phyloP scores from a whole-genome alignment of 2,113 vertebrate species.

The Pteruthius melanotis region DNA sequence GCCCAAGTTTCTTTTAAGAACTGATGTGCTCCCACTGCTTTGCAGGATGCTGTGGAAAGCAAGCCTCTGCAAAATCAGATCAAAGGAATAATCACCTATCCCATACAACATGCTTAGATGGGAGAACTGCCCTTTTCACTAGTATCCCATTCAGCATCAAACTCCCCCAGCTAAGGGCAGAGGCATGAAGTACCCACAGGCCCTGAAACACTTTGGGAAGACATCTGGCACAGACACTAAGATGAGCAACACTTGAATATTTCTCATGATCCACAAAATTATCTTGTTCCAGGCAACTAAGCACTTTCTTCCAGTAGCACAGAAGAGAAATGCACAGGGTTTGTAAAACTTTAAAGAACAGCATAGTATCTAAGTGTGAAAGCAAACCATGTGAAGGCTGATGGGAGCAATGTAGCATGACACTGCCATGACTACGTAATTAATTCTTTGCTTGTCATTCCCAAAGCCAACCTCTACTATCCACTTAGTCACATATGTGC shows the following conservation, averaged over 20 bases:
- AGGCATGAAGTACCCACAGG: not conserved
- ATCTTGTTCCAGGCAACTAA: not conserved
- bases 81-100: not conserved
- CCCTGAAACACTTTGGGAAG: not conserved
- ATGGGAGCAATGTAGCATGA: not conserved
- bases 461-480: not conserved
- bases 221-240: rapidly evolving
- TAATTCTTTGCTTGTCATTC: not conserved
- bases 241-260: not conserved
- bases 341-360: not conserved
- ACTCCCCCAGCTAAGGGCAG: not conserved
- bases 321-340: not conserved
- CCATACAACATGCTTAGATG: not conserved
- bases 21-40: not conserved
- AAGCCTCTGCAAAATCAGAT: not conserved
- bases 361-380: not conserved
- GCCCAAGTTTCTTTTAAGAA: not conserved
- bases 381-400: not conserved
- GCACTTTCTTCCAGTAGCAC: not conserved
- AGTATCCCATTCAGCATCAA: not conserved
- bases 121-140: not conserved
- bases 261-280: not conserved
- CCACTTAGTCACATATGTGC: not conserved
- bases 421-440: not conserved
- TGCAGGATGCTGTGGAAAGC: not conserved